Conservation (phyloP, 2,113 vertebrate genomes). For the Chamaea fasciata region DNA sequence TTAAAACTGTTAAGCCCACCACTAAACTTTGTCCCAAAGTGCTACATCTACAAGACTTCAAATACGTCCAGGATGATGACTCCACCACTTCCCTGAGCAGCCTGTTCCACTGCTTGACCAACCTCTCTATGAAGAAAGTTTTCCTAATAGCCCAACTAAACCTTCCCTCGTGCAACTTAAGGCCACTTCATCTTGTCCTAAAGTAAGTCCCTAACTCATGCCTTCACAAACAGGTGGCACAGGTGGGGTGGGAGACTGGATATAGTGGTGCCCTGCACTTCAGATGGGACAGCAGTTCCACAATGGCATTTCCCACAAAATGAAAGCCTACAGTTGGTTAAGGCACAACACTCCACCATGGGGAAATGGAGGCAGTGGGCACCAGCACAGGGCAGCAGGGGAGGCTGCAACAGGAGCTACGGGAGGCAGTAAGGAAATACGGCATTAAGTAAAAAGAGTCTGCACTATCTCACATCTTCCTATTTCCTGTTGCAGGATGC, state of each 20-base stretch:
- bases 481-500: neutral
- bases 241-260: neutral
- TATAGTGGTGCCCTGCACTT: fast-evolving
- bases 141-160: neutral
- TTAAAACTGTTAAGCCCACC: neutral
- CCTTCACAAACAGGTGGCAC: neutral
- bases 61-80: neutral
- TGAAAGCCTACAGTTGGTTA: neutral
- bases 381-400: neutral
- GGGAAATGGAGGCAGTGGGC: neutral
- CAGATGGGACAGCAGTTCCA: neutral
- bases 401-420: neutral
- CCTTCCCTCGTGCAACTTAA: neutral
- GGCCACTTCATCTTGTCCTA: neutral
- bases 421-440: neutral
- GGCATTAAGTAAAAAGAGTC: neutral
- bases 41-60: neutral
- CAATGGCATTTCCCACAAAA: neutral
- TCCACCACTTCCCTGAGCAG: neutral
- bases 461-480: neutral
- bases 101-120: neutral
- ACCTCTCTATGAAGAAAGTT: neutral
- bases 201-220: neutral
- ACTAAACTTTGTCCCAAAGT: neutral
- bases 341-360: neutral